These are phyloP conservation scores for Zosterops lateralis DNA, from an alignment of 2,113 vertebrate genomes.

Conservation along the genomic window DNA sequence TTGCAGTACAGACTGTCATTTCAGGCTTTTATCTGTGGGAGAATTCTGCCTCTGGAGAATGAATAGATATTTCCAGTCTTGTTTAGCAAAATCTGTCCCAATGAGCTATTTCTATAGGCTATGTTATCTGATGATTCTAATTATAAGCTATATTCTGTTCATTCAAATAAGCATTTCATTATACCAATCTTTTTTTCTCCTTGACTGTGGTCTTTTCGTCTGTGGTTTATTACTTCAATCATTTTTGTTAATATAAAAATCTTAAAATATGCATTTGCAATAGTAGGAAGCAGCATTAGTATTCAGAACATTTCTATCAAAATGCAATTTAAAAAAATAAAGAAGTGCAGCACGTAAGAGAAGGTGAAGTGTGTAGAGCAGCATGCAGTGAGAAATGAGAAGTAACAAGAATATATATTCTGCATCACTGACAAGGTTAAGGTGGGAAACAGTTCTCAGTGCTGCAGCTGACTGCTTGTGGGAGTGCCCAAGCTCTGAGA, in stretches of 20 bases:
- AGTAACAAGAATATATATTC: background rate
- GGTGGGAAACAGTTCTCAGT: background rate
- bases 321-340: background rate
- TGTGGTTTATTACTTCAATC: background rate
- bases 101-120: background rate
- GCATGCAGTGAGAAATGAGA: background rate
- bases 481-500: background rate
- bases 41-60: constrained; percentile 12
- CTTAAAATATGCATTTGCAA: background rate
- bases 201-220: background rate
- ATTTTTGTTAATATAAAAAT: background rate
- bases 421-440: background rate
- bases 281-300: background rate
- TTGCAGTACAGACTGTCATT: background rate
- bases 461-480: background rate
- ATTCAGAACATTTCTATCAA: background rate
- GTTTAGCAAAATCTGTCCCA: background rate
- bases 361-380: background rate
- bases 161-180: background rate
- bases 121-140: background rate
- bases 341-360: background rate
- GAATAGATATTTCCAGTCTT: background rate
- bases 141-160: constrained; percentile 2
- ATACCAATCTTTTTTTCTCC: background rate
- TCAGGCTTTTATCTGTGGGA: background rate